Evolutionary conservation across 2,797 vertebrate genomes (phyloP), one percentile per base, ranked within the genome.

Genomic region (Anguilla marmorata): DNA sequence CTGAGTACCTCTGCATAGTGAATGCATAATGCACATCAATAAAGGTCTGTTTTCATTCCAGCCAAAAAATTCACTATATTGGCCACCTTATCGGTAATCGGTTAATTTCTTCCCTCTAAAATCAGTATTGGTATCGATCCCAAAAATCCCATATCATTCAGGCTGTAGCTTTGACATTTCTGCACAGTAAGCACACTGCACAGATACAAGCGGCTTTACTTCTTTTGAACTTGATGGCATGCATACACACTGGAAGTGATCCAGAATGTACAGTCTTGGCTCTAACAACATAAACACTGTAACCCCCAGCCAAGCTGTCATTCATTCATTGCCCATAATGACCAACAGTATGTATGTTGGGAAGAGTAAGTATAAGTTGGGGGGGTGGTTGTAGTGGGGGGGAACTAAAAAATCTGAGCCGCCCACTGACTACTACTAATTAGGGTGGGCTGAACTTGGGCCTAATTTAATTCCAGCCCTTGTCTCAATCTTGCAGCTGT

Each of bases 401-500:
- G 41, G 24, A 11, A 72, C 69, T 72, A 72, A 33, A 11, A 69
- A 69, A 69, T 69, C n/a, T 69, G 5, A 72, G 72, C 56, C 27
- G 33, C 27, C 27, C n/a, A 30, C 69, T 72, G 69, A 30, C 63
- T 21, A 69, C 63, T 21, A 69, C 24, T 69, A 69, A 69, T 9
- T 72, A 66, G 60, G 69, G 11, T 33, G 69, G 30, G 87, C 83
- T 86, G 41, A 30, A 85, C 76, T 58, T 72, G 83, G 87, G 87
- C 86, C 86, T 87, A 11, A 72, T 89, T 90, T 85, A 63, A 63
- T 72, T 72, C 69, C 27, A 72, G 11, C 69, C 69, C 11, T 30
- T 3, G 11, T 72, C 69, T 72, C 69, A 72, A n/a, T 8, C 69
- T 27, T 30, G 69, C 9, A 9, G 69, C 27, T 30, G 69, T 24